Evolutionary conservation across 2,113 vertebrate species (phyloP).

Genomic region (Crotalus horridus): DNA sequence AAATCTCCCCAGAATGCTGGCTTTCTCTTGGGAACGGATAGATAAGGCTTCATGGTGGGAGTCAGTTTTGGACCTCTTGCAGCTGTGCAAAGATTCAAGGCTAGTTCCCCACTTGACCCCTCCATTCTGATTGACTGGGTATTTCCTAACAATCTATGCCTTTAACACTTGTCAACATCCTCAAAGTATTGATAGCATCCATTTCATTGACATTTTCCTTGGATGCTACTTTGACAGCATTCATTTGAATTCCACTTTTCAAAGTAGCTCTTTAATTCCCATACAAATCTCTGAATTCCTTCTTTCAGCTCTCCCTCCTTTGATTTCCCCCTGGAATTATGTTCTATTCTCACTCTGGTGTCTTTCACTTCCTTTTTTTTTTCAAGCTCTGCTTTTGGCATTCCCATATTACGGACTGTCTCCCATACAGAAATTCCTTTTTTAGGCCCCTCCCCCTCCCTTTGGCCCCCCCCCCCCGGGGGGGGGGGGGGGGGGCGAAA

Average conservation of each 20-base stretch:
- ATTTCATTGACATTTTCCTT: background rate
- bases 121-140: too few species aligned
- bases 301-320: background rate
- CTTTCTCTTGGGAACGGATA: too few species aligned
- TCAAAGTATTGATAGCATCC: background rate
- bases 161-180: background rate
- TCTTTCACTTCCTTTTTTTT: background rate
- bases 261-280: background rate
- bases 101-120: too few species aligned
- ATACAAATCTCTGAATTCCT: background rate
- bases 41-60: too few species aligned
- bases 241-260: background rate
- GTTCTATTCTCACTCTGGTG: background rate
- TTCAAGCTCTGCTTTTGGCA: background rate
- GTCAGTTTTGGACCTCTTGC: too few species aligned
- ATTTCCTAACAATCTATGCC: background rate
- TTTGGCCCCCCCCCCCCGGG: too few species aligned
- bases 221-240: background rate
- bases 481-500: too few species aligned
- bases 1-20: too few species aligned
- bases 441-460: too few species aligned
- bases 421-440: background rate
- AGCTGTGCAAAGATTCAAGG: too few species aligned
- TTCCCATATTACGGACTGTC: background rate
- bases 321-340: background rate